Percentiles rank a stretch among this genome's conserved stretches.
These are phyloP conservation scores for Sinohyriopsis cumingii DNA, from an alignment of 2,888 invertebrate species.

Conservation along the genomic window DNA sequence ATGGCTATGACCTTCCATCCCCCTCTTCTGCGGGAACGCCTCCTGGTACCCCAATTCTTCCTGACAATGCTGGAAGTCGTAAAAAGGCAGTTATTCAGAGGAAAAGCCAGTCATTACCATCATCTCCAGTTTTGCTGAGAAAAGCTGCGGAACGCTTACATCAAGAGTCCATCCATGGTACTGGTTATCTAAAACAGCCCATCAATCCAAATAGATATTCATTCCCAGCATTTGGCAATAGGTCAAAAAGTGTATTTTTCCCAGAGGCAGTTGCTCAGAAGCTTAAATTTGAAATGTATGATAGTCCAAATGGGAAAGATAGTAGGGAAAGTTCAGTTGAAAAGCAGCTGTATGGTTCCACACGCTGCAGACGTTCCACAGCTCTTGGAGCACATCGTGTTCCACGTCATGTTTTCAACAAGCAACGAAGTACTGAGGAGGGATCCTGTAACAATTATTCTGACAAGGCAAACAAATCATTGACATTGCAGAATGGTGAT, in stretches of 20 bases:
- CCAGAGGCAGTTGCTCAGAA: slow-evolving; percentile 47
- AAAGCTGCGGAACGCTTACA: slow-evolving; percentile 62
- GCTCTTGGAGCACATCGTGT: no score
- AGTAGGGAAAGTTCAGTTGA: slow-evolving; percentile 33
- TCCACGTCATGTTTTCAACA: no score
- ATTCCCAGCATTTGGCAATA: slow-evolving; percentile 33
- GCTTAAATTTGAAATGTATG: slow-evolving; percentile 49
- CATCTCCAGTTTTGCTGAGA: slow-evolving; percentile 61
- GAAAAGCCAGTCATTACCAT: slow-evolving; percentile 66
- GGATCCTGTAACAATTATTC: no score
- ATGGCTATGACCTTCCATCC: slow-evolving; percentile 81
- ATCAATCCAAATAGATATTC: slow-evolving; percentile 34
- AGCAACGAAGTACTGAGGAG: no score
- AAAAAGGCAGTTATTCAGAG: slow-evolving; percentile 14
- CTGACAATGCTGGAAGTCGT: slow-evolving; percentile 7
- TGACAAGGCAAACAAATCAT: no score
- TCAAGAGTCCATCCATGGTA: slow-evolving; percentile 61
- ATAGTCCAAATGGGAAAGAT: slow-evolving; percentile 28
- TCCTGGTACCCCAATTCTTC: slow-evolving; percentile 59
- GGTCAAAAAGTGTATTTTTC: slow-evolving; percentile 48
- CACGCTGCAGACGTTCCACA: no score
- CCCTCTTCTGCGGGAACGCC: slow-evolving; percentile 72
- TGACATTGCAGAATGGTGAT: no score
- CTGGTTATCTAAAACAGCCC: slow-evolving; percentile 27
- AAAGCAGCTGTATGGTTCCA: slow-evolving; percentile 1